These are phyloP conservation scores for Indicator maculatus DNA, from an alignment of 2,113 vertebrate species.

Conservation along the genomic window DNA sequence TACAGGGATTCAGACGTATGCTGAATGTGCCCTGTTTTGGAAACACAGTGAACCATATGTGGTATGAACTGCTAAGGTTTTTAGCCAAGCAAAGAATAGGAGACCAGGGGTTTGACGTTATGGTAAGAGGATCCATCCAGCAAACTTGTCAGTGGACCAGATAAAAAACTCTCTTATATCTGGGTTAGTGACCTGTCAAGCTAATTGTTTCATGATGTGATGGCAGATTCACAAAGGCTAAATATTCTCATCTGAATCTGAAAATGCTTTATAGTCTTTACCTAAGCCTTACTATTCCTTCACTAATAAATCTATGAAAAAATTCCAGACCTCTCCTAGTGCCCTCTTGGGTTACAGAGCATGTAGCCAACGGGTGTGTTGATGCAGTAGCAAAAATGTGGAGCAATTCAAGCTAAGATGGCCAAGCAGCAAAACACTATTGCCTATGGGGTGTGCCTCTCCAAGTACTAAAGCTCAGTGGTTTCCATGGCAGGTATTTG, in stretches of 20 bases:
- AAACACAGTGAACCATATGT: neutral
- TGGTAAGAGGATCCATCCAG: neutral
- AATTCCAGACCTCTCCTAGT: neutral
- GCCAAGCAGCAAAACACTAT: neutral
- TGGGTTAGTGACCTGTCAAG: conserved; percentile 41
- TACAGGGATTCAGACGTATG: neutral
- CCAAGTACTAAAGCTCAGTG: neutral
- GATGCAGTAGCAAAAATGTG: neutral
- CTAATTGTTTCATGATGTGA: conserved; percentile 3
- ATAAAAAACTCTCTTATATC: neutral
- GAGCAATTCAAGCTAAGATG: neutral
- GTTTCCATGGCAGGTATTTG: neutral
- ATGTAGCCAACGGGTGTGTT: neutral
- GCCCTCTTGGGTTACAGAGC: neutral
- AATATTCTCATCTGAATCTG: neutral
- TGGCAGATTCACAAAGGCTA: neutral
- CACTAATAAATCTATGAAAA: neutral
- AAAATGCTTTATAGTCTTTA: neutral
- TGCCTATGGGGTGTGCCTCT: neutral
- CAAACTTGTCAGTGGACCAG: neutral
- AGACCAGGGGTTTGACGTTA: neutral
- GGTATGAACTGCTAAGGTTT: neutral
- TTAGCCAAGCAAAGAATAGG: neutral
- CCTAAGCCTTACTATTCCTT: neutral
- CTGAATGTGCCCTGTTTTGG: neutral